Conservation (phyloP, 2,797 vertebrate species). For the Philypnodon macrostomus region DNA sequence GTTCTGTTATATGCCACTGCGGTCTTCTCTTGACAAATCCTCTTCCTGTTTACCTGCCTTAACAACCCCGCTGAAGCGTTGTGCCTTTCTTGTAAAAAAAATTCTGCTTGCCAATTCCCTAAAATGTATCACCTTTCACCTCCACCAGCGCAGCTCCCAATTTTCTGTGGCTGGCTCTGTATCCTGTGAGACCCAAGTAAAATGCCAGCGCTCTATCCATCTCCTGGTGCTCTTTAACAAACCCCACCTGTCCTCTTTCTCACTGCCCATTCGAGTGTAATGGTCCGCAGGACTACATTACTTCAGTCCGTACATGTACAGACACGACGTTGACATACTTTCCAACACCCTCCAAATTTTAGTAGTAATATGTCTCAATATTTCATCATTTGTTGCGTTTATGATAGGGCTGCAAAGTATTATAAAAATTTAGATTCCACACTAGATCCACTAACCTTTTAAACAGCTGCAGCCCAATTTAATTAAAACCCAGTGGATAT, state of each 20-base stretch:
- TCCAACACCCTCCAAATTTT: no score
- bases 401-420: no score
- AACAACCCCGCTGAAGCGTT: conserved; percentile 27
- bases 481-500: no score
- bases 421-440: no score
- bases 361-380: conserved; percentile 2
- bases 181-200: conserved; percentile 23
- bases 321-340: no score
- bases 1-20: conserved; percentile 31
- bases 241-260: conserved; percentile 13
- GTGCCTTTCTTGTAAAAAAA: conserved; percentile 19
- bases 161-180: conserved; percentile 24
- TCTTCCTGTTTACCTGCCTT: conserved; percentile 37
- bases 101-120: conserved; percentile 21
- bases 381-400: neutral
- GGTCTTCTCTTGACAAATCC: conserved; percentile 34
- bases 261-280: conserved; percentile 30
- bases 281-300: conserved; percentile 37
- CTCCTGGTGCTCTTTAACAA: conserved; percentile 22
- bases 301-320: conserved; percentile 11
- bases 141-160: no score
- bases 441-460: no score
- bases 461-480: no score
- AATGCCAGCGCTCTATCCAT: conserved; percentile 27
- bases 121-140: conserved; percentile 27